A percentile compares a stretch with the other conserved stretches of the same genome.
Evolutionary conservation across 2,888 invertebrate species (phyloP).

Genomic region (Ferdinandea cuprea): DNA sequence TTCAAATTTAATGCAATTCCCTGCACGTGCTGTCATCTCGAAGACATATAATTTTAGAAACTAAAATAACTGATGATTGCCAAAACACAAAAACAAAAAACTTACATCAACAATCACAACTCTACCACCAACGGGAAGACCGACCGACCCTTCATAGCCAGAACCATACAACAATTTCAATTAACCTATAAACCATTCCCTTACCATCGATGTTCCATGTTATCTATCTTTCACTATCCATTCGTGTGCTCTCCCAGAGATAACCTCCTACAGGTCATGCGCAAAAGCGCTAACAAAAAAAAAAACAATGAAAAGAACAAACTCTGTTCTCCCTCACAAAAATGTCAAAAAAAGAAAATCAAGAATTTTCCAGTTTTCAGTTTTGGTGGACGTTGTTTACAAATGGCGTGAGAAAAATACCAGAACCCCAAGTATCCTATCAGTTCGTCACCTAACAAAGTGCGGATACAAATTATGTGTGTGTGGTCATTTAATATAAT

Average conservation of each 20-base stretch:
- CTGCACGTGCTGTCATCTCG: conserved; percentile 57
- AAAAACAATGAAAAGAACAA: conserved; percentile 14
- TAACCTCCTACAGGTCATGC: conserved; percentile 60
- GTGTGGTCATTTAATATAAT: conserved; percentile 29
- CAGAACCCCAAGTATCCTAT: conserved; percentile 49
- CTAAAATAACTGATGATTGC: conserved; percentile 39
- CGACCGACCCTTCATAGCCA: background rate
- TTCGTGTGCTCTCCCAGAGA: conserved; percentile 66
- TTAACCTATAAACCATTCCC: conserved; percentile 69
- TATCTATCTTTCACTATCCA: conserved; percentile 60
- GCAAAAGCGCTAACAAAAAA: conserved; percentile 37
- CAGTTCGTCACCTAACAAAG: conserved; percentile 49
- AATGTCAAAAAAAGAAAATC: conserved; percentile 55
- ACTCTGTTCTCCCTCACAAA: conserved; percentile 42
- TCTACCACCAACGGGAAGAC: background rate
- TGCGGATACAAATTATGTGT: conserved; percentile 51
- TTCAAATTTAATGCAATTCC: conserved; percentile 53
- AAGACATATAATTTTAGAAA: conserved; percentile 25
- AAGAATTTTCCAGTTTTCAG: conserved; percentile 71
- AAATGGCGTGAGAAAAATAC: conserved; percentile 70
- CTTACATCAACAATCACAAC: conserved; percentile 21
- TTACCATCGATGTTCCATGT: conserved; percentile 61
- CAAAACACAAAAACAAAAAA: conserved; percentile 39
- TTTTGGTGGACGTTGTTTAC: conserved; percentile 73
- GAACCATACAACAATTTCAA: conserved; percentile 25